Conservation (phyloP, 2,113 vertebrate species). For the Stictonetta naevosa region DNA sequence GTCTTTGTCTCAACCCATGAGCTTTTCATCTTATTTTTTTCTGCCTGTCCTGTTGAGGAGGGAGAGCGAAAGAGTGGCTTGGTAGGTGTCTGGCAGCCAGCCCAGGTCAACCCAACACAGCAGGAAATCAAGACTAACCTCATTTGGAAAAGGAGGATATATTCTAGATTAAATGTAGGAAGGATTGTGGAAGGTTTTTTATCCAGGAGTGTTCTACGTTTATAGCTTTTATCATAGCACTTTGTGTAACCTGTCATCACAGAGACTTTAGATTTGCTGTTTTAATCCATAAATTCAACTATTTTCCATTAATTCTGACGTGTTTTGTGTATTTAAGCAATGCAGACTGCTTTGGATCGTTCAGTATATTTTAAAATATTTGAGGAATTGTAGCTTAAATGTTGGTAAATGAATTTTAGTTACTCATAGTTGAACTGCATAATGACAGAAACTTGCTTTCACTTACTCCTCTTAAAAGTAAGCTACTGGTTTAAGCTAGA, state of each 20-base stretch:
- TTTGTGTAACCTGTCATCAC: background rate
- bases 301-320: background rate
- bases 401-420: background rate
- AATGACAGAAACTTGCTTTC: background rate
- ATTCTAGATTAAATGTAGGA: background rate
- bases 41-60: background rate
- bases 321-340: background rate
- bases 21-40: too few relatives aligned
- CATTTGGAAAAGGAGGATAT: background rate
- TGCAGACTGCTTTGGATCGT: background rate
- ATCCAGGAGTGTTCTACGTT: background rate
- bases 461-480: background rate
- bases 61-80: fast-evolving
- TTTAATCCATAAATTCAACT: background rate
- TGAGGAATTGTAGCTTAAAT: background rate
- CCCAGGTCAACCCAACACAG: background rate
- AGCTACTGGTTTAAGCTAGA: background rate
- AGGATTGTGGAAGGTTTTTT: background rate
- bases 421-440: background rate
- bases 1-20: background rate
- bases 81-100: too few relatives aligned
- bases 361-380: background rate
- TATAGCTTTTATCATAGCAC: background rate
- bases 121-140: background rate
- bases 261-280: background rate